Evolutionary conservation across 1,140 invertebrate species (phyloP), one percentile per base, ranked within the genome.

Genomic region (Drosophila carrolli): DNA sequence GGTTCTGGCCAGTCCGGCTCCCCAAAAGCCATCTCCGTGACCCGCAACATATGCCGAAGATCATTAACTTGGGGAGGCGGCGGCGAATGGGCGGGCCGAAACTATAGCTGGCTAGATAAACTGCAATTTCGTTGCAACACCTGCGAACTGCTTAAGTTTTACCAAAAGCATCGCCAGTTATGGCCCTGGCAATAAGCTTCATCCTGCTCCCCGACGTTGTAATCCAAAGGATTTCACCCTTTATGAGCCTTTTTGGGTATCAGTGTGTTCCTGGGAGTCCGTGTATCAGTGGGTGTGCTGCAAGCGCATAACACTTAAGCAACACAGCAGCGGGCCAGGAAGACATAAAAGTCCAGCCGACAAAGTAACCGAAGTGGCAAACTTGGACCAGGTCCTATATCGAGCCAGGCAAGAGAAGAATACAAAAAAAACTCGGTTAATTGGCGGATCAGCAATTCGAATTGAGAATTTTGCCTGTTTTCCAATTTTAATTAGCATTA

Each of bases 61-160:
- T 88, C 84, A 89, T 88, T 88, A 88, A 78, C 67, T 81, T 43
- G 46, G 23, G n/a, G 50, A 10, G 37, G 10, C 7, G 37, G 14
- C 16, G n/a, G 51, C 13, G 37, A 16, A 48, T 41, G 73, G 46
- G 27, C 5, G 9, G 10, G 51, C 19, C 7, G 51, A 78, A 71
- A 54, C 68, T 60, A 76, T 78, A 23, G 27, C 76, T 44, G 66
- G 62, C 58, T 78, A 84, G 84, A 88, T 88, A 88, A 89, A 88
- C 84, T 88, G 84, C 84, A 88, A 89, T 88, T 88, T 77, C 77
- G 84, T 58, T 83, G 84, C 84, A 88, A 84, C 84, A 88, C 84
- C 84, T 88, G 84, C 48, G 73, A 83, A 88, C 82, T 88, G 82
- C 83, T 86, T 66, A 86, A 86, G 83, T 88, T 88, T 79, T 72